Evolutionary conservation across 2,888 invertebrate genomes (phyloP).

Genomic region (Pterobdella sp.): DNA sequence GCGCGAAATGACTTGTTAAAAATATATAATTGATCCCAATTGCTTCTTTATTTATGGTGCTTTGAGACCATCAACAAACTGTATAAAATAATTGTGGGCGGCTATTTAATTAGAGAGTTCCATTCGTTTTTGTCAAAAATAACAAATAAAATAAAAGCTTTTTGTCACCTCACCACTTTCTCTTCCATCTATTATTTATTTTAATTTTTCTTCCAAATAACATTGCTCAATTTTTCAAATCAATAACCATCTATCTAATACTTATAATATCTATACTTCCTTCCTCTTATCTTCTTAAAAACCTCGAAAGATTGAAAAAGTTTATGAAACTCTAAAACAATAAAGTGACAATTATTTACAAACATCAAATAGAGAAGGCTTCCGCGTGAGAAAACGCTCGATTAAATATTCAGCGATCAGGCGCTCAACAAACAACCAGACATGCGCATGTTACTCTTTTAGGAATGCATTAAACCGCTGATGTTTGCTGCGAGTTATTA

Average conservation of each 20-base stretch:
- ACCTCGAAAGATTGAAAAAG: no score
- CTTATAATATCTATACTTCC: neutral
- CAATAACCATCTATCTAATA: neutral
- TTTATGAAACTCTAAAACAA: no score
- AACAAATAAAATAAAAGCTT: constrained; percentile 26
- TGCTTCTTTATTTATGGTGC: constrained; percentile 8
- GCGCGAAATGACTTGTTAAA: neutral
- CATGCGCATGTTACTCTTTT: constrained; percentile 23
- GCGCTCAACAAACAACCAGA: constrained; percentile 24
- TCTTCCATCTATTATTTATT: neutral
- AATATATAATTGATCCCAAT: neutral
- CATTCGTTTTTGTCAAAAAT: neutral
- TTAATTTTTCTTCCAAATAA: neutral
- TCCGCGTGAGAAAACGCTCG: neutral
- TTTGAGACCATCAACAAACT: constrained; percentile 1
- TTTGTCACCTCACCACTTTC: constrained; percentile 2
- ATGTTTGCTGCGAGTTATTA: neutral
- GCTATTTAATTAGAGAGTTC: constrained; percentile 25
- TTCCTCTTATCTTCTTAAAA: neutral
- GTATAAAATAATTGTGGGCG: constrained; percentile 20
- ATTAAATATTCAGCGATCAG: constrained; percentile 25
- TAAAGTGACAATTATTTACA: neutral
- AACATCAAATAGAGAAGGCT: neutral
- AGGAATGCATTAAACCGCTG: constrained; percentile 6
- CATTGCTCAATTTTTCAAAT: no score